Evolutionary conservation across 2,113 vertebrate species (phyloP).

Genomic region (Lucifuga dentata): DNA sequence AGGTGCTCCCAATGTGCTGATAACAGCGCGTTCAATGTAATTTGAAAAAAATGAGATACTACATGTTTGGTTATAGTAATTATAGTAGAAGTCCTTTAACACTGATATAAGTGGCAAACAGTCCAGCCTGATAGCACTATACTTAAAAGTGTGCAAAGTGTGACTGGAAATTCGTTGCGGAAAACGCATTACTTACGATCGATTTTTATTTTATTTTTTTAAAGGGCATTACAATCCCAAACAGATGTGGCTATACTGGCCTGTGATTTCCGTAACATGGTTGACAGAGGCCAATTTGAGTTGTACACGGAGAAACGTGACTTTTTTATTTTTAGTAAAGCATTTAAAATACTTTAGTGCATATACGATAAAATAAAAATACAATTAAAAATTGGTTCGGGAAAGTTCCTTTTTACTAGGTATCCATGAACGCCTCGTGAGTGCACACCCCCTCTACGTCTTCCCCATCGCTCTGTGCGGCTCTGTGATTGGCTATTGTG

Average conservation of each 20-base stretch:
- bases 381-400: no score
- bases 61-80: rapidly evolving
- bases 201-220: no score
- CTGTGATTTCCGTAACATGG: no score
- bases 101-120: background rate
- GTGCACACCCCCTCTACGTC: background rate
- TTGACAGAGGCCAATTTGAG: no score
- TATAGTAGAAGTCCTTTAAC: no score
- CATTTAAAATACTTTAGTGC: no score
- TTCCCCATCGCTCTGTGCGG: background rate
- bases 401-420: background rate
- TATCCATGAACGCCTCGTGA: background rate
- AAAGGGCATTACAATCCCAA: no score
- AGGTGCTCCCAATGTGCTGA: slow-evolving; percentile 14
- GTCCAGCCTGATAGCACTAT: background rate
- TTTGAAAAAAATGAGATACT: background rate
- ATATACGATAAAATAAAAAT: background rate
- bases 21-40: background rate
- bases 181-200: background rate
- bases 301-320: no score
- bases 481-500: slow-evolving; percentile 67
- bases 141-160: background rate
- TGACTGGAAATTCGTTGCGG: background rate
- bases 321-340: no score
- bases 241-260: no score